Conservation (phyloP, 2,113 vertebrate genomes). For the Cottus gobio region DNA sequence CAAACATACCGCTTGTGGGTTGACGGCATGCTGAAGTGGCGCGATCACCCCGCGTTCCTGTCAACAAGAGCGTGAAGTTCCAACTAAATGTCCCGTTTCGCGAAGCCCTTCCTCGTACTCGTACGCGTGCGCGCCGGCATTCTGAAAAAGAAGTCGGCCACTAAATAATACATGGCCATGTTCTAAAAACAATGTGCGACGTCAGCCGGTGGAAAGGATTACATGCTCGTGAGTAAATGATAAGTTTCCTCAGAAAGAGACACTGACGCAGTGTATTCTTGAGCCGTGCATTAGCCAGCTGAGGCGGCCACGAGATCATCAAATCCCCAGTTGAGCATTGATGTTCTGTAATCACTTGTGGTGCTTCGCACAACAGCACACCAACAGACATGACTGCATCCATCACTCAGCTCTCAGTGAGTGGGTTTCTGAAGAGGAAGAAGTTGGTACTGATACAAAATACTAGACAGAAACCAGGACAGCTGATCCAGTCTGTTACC, state of each 20-base stretch:
- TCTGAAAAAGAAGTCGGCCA: slow-evolving; percentile 29
- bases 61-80: slow-evolving; percentile 69
- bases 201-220: slow-evolving; percentile 61
- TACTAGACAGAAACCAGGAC: not conserved
- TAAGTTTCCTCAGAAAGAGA: slow-evolving; percentile 47
- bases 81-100: slow-evolving; percentile 41
- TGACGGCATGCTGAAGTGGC: slow-evolving; percentile 68
- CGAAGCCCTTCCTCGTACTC: slow-evolving; percentile 18
- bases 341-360: slow-evolving; percentile 43
- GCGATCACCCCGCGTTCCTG: slow-evolving; percentile 63
- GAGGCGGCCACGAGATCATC: slow-evolving; percentile 25
- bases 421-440: not conserved
- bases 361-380: slow-evolving; percentile 26
- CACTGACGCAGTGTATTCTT: slow-evolving; percentile 46
- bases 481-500: not conserved
- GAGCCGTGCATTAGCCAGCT: slow-evolving; percentile 46
- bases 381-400: slow-evolving; percentile 34
- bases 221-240: slow-evolving; percentile 55
- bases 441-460: not conserved
- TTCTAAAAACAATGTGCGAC: slow-evolving; percentile 65
- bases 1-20: slow-evolving; percentile 71
- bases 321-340: slow-evolving; percentile 42
- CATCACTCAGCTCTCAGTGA: slow-evolving; percentile 2
- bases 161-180: slow-evolving; percentile 51
- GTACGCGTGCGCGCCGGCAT: slow-evolving; percentile 13